These are phyloP conservation scores for Rutpela maculata DNA, from an alignment of 2,888 invertebrate species.

Conservation along the genomic window DNA sequence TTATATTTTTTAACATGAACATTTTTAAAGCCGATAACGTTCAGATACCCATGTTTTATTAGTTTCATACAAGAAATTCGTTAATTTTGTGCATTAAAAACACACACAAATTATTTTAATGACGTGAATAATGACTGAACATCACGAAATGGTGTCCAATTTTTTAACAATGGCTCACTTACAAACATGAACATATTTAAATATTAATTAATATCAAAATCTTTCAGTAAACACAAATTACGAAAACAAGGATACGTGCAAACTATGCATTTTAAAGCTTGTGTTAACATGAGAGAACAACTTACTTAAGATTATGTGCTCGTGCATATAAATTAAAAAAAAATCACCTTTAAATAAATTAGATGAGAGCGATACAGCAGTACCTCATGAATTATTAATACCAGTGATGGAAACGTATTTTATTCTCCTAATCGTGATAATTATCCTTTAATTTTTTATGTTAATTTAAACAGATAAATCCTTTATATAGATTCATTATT, in stretches of 20 bases:
- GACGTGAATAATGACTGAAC: conserved; percentile 40
- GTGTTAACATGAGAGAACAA: conserved; percentile 30
- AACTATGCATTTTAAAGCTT: conserved; percentile 1
- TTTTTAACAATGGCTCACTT: conserved; percentile 44
- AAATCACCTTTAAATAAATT: conserved; percentile 50
- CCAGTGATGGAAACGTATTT: conserved; percentile 49
- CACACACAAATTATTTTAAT: background rate
- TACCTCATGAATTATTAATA: conserved; percentile 58
- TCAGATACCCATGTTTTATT: conserved; percentile 14
- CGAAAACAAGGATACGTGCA: conserved; percentile 18
- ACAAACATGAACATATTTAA: conserved; percentile 41
- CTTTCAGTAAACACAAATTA: conserved; percentile 8
- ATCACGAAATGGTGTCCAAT: conserved; percentile 44
- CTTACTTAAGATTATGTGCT: conserved; percentile 22
- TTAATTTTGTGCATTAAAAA: conserved; percentile 10
- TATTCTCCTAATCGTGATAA: conserved; percentile 45
- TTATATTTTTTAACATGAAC: conserved; percentile 2
- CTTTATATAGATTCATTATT: conserved; percentile 33
- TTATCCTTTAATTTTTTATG: conserved; percentile 45
- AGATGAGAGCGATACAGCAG: conserved; percentile 53
- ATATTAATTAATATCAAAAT: conserved; percentile 43
- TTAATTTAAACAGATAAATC: conserved; percentile 42
- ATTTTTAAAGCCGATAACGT: background rate
- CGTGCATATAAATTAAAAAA: conserved; percentile 16
- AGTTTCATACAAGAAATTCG: conserved; percentile 1